phyloP scores from a whole-genome alignment of 1,140 invertebrate genomes.

The Atta colombica region DNA sequence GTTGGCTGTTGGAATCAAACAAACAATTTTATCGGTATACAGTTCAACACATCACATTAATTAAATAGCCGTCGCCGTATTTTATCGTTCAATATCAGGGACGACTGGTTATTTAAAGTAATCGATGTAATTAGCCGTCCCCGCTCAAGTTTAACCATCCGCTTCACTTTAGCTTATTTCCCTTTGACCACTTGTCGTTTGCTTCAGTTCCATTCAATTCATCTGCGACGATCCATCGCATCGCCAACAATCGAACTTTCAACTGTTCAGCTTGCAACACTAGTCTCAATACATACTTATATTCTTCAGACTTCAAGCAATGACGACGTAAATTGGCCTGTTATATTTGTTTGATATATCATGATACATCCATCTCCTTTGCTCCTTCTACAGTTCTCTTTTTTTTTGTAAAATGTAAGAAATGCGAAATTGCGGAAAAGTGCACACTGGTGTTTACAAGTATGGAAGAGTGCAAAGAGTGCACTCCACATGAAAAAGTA shows the following conservation, averaged over 20 bases:
- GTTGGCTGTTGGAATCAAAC: background rate
- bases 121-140: background rate
- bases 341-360: background rate
- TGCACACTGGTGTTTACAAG: background rate
- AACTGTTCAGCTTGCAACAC: background rate
- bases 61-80: background rate
- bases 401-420: background rate
- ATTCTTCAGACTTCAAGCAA: background rate
- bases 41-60: background rate
- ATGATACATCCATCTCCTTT: background rate
- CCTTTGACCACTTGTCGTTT: background rate
- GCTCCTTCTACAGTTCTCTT: background rate
- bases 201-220: too few relatives aligned
- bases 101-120: background rate
- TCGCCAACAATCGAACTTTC: background rate
- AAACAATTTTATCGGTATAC: background rate
- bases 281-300: too few relatives aligned
- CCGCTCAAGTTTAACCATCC: background rate
- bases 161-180: background rate
- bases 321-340: constrained; percentile 21
- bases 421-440: background rate
- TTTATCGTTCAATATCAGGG: background rate
- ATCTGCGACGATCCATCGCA: background rate
- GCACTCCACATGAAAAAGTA: background rate
- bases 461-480: background rate